A percentile compares a stretch with the other conserved stretches of the same genome.
Evolutionary conservation across 2,113 vertebrate genomes (phyloP).

Genomic region (Gymnorhina tibicen): DNA sequence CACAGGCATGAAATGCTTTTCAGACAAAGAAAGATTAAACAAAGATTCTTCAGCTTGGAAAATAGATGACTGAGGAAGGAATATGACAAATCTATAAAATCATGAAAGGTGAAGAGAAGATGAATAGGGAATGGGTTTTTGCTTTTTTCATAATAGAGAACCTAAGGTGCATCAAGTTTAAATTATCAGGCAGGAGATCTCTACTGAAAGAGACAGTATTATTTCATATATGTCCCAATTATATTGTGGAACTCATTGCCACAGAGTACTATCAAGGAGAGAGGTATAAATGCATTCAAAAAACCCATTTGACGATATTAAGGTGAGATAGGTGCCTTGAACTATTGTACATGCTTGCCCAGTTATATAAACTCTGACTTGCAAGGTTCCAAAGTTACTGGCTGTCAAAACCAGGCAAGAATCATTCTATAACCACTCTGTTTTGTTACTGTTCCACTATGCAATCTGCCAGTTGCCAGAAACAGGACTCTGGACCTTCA

Average conservation of each 20-base stretch:
- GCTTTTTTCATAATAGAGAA: conserved; percentile 11
- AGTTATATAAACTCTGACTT: not conserved
- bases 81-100: conserved; percentile 34
- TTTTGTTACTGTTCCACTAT: not conserved
- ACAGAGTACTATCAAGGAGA: not conserved
- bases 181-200: conserved; percentile 40
- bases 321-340: not conserved
- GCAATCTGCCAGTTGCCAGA: not conserved
- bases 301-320: not conserved
- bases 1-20: conserved; percentile 36
- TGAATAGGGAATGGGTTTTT: conserved; percentile 34
- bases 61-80: conserved; percentile 40
- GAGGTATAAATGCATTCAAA: not conserved
- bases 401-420: not conserved
- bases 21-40: conserved; percentile 44
- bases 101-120: conserved; percentile 25
- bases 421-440: not conserved
- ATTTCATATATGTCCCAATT: conserved; percentile 2
- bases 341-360: not conserved
- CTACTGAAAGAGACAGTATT: not conserved
- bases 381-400: not conserved
- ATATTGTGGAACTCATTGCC: not conserved
- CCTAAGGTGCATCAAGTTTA: conserved; percentile 36
- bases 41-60: conserved; percentile 39
- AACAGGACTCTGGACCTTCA: not conserved